These are phyloP conservation scores for Hemiprocne comata DNA, from an alignment of 2,113 vertebrate species.

Conservation along the genomic window DNA sequence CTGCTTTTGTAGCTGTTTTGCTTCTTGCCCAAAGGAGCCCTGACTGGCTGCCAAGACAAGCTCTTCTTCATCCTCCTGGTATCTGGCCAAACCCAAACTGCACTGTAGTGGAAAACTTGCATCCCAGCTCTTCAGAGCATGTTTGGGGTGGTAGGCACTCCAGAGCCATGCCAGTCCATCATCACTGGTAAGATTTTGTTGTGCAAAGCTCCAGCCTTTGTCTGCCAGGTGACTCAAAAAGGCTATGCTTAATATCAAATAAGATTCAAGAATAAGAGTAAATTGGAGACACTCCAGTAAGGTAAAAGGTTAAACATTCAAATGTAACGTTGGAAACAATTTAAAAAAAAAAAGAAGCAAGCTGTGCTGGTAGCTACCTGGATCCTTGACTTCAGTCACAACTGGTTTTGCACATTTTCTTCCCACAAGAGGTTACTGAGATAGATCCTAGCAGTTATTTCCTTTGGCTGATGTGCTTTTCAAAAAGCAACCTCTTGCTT, in stretches of 20 bases:
- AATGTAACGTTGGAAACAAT: not conserved
- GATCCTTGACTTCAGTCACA: not conserved
- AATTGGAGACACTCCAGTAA: not conserved
- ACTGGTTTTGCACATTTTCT: not conserved
- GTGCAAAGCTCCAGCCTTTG: not conserved
- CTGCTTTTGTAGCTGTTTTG: conserved; percentile 34
- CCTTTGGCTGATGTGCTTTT: conserved; percentile 49
- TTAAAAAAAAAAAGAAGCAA: not conserved
- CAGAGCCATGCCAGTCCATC: not conserved
- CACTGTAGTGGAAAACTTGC: conserved; percentile 50
- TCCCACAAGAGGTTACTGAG: conserved; percentile 53
- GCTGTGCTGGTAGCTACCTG: not conserved
- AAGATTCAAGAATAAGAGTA: not conserved
- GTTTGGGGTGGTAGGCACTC: not conserved
- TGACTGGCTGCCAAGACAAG: conserved; percentile 52
- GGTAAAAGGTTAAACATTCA: not conserved
- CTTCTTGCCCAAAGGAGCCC: conserved; percentile 33
- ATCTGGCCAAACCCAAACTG: conserved; percentile 43
- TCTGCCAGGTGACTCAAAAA: not conserved
- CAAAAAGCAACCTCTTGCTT: conserved; percentile 38
- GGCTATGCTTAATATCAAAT: not conserved
- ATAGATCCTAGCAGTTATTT: conserved; percentile 42
- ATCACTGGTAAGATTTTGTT: not conserved
- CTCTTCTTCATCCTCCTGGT: conserved; percentile 61
- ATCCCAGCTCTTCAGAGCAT: not conserved